Percentiles rank a stretch among this genome's conserved stretches.
Conservation (phyloP, 2,113 vertebrate species). For the Pithys albifrons region DNA sequence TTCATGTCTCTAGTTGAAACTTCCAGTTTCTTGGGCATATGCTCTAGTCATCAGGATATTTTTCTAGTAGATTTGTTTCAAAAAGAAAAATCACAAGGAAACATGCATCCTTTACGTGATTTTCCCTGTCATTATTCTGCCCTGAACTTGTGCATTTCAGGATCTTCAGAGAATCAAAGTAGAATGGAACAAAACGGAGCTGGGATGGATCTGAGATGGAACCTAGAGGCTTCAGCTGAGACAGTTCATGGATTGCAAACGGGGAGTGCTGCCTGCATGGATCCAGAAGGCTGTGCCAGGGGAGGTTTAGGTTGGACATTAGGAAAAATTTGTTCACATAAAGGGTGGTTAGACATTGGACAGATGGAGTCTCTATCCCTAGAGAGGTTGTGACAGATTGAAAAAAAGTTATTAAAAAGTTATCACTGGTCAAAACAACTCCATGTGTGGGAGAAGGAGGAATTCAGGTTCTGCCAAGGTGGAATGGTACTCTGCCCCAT, state of each 20-base stretch:
- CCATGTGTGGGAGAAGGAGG: background rate
- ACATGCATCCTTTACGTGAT: background rate
- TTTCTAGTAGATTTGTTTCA: background rate
- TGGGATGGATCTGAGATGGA: background rate
- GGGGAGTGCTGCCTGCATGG: background rate
- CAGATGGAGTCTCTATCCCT: background rate
- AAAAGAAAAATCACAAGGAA: background rate
- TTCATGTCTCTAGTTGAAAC: background rate
- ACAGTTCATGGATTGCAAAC: background rate
- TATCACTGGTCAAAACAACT: background rate
- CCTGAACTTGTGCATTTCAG: rapidly evolving
- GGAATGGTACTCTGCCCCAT: background rate
- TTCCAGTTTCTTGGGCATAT: background rate
- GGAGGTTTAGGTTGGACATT: background rate
- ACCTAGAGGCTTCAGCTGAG: background rate
- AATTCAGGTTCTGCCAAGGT: background rate
- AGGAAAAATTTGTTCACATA: background rate
- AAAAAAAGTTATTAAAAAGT: background rate
- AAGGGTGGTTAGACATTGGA: background rate
- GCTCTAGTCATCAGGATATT: background rate
- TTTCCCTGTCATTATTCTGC: background rate
- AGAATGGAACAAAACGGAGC: background rate
- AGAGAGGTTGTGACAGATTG: background rate
- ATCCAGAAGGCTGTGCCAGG: background rate
- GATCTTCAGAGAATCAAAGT: background rate